phyloP scores from a whole-genome alignment of 2,113 vertebrate genomes.

The Melanerpes aurifrons region DNA sequence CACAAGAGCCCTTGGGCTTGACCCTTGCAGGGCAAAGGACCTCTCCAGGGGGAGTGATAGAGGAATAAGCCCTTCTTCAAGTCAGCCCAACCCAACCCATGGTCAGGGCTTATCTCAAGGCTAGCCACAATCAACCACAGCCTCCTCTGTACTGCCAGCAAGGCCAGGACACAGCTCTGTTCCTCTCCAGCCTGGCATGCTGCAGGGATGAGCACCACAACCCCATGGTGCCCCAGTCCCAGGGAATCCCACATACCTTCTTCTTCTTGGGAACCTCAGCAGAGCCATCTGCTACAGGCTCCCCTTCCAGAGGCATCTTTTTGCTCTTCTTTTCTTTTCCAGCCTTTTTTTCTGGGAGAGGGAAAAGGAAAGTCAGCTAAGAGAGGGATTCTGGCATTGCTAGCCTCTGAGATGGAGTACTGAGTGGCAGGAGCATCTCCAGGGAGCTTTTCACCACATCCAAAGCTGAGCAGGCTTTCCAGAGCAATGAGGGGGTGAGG shows the following conservation, averaged over 20 bases:
- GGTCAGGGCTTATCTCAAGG: background rate
- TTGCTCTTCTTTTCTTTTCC: conserved; percentile 74
- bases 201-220: background rate
- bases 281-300: background rate
- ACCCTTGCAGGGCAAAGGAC: background rate
- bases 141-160: background rate
- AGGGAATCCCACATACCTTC: conserved; percentile 46
- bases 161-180: background rate
- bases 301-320: conserved; percentile 46
- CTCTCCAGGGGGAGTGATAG: background rate
- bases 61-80: background rate
- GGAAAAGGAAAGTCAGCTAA: background rate
- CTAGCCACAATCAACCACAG: background rate
- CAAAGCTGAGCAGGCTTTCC: background rate
- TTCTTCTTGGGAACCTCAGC: conserved; percentile 72
- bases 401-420: background rate
- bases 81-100: background rate
- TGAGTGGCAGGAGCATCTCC: background rate
- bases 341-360: conserved; percentile 63
- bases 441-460: background rate
- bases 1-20: background rate
- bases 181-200: background rate
- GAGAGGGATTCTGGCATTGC: background rate
- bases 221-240: fast-evolving
- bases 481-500: background rate